Percentiles rank a stretch among this genome's conserved stretches.
Evolutionary conservation across 64 coral and sea anemone species (phyloP).

Genomic region (Pocillopora damicornis): DNA sequence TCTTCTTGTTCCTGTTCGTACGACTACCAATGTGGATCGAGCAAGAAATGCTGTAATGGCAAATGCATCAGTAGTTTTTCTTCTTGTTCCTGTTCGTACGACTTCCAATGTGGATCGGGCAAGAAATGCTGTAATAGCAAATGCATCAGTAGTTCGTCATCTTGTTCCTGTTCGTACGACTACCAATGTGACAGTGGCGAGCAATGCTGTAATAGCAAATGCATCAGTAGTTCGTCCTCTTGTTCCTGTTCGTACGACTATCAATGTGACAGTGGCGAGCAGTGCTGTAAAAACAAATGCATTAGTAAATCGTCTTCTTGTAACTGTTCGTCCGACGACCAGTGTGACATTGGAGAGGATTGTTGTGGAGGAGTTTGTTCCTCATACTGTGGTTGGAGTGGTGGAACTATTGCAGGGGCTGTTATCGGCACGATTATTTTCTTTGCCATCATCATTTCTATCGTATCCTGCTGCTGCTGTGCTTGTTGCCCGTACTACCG

Average conservation of each 20-base stretch:
- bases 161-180: too few relatives aligned
- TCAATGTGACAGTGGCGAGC: too few relatives aligned
- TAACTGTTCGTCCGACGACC: neutral
- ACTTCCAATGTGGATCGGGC: neutral
- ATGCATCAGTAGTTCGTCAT: too few relatives aligned
- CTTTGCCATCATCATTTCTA: neutral
- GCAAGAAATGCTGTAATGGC: too few relatives aligned
- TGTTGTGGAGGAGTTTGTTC: neutral
- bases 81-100: too few relatives aligned
- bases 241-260: too few relatives aligned
- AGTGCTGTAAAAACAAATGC: neutral
- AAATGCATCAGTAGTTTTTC: too few relatives aligned
- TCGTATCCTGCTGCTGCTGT: conserved; percentile 13
- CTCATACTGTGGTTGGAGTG: neutral
- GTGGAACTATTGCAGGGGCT: neutral
- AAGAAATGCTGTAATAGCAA: too few relatives aligned
- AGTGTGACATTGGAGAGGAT: neutral
- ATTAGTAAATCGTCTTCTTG: neutral
- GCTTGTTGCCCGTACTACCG: conserved; percentile 10
- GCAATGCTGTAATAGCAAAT: neutral
- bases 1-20: too few relatives aligned
- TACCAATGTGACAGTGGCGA: too few relatives aligned
- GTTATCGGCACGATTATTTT: neutral
- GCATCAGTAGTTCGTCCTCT: neutral
- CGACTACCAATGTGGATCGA: too few relatives aligned